phyloP scores from a whole-genome alignment of 2,888 invertebrate species.

The Agrotis segetum region DNA sequence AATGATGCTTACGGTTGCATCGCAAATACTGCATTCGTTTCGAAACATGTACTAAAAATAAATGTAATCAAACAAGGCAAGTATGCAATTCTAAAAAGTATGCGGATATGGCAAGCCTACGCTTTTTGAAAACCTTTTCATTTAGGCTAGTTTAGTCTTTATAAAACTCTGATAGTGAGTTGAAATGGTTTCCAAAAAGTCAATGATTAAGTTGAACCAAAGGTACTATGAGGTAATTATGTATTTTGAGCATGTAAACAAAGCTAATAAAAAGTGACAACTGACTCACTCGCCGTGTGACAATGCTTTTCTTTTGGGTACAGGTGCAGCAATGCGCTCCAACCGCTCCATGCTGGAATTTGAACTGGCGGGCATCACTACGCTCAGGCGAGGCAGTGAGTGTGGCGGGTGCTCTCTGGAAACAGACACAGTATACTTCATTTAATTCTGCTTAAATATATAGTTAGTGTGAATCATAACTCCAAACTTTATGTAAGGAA shows the following conservation, averaged over 20 bases:
- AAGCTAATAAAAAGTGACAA: background rate
- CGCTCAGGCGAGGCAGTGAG: conserved; percentile 83
- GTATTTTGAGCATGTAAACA: too few species aligned
- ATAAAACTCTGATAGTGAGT: too few species aligned
- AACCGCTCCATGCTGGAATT: conserved; percentile 82
- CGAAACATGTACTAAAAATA: background rate
- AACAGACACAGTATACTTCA: conserved; percentile 19
- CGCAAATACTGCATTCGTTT: background rate
- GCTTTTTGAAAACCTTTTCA: background rate
- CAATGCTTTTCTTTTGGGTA: conserved; percentile 68
- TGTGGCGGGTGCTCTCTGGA: conserved; percentile 83
- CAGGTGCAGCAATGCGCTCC: conserved; percentile 72
- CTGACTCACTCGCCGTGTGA: conserved; percentile 87
- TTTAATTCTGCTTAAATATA: background rate
- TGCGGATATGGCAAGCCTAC: background rate
- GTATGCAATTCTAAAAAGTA: background rate
- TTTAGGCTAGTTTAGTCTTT: too few species aligned
- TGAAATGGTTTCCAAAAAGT: too few species aligned
- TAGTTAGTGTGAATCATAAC: background rate
- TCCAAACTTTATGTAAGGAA: background rate
- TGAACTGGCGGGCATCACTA: conserved; percentile 82
- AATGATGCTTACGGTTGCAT: background rate
- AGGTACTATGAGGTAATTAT: too few species aligned
- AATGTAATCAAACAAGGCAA: too few species aligned
- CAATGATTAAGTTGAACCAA: too few species aligned